These are phyloP conservation scores for Nycticorax nycticorax DNA, from an alignment of 2,113 vertebrate species.

Conservation along the genomic window DNA sequence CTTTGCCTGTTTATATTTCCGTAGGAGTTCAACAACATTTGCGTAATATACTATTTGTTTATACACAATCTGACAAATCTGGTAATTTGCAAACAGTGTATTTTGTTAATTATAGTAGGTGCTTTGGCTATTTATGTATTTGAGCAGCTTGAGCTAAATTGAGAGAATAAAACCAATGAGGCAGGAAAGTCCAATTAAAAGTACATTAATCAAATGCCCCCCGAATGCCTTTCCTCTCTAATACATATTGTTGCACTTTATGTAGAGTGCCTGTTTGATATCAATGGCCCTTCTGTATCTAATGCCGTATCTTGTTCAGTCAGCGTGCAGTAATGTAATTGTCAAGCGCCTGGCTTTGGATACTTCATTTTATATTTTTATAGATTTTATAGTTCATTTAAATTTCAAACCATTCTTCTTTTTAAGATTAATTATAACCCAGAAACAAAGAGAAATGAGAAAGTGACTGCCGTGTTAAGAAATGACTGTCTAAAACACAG, in stretches of 20 bases:
- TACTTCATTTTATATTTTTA: neutral
- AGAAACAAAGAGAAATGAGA: neutral
- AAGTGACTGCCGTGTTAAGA: neutral
- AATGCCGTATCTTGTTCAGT: neutral
- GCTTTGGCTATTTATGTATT: conserved; percentile 22
- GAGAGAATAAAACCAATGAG: conserved; percentile 62
- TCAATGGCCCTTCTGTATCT: conserved; percentile 4
- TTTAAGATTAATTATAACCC: conserved; percentile 7
- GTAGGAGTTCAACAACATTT: neutral
- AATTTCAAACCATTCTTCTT: conserved; percentile 1
- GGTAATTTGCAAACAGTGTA: neutral
- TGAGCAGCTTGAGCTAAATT: conserved; percentile 58
- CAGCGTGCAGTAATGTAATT: neutral
- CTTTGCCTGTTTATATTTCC: neutral
- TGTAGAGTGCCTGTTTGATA: neutral
- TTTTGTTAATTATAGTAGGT: conserved; percentile 52
- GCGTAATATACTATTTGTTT: neutral
- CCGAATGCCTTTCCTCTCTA: conserved; percentile 19
- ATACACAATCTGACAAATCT: neutral
- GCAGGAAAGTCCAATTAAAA: conserved; percentile 62
- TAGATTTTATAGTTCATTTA: conserved; percentile 12
- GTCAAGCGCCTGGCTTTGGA: neutral
- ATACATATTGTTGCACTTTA: neutral
- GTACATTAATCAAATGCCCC: conserved; percentile 51
- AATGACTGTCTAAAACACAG: neutral